A percentile compares a stretch with the other conserved stretches of the same genome.
phyloP scores from a whole-genome alignment of 1,140 invertebrate genomes.

The Zaprionus kolodkinae region DNA sequence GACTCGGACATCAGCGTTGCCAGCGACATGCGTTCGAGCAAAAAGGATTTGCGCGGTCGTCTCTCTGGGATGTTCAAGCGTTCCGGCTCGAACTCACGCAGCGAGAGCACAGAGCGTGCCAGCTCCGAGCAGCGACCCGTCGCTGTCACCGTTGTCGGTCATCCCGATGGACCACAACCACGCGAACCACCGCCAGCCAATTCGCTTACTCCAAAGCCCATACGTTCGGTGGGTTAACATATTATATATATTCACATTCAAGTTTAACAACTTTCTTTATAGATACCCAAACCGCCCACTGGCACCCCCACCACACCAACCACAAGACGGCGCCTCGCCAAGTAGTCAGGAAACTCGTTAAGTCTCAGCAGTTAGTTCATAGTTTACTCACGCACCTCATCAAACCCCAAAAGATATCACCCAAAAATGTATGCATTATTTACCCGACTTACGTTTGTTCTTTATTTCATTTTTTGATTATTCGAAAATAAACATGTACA shows the following conservation, averaged over 20 bases:
- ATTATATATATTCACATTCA: slow-evolving; percentile 5
- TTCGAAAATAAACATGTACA: slow-evolving; percentile 62
- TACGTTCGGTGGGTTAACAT: slow-evolving; percentile 67
- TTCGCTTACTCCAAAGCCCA: slow-evolving; percentile 75
- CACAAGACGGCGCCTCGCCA: slow-evolving; percentile 76
- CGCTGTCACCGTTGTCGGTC: slow-evolving; percentile 76
- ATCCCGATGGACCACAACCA: slow-evolving; percentile 74
- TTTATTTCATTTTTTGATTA: slow-evolving; percentile 34
- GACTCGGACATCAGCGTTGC: slow-evolving; percentile 90
- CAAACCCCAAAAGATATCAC: not conserved
- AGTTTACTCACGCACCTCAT: slow-evolving; percentile 37
- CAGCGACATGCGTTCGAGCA: slow-evolving; percentile 87
- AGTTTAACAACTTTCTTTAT: slow-evolving; percentile 24
- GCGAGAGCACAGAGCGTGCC: slow-evolving; percentile 73
- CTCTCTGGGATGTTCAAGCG: slow-evolving; percentile 93
- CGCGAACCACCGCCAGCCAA: slow-evolving; percentile 78
- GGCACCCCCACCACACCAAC: slow-evolving; percentile 75
- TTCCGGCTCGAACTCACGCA: slow-evolving; percentile 78
- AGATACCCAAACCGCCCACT: slow-evolving; percentile 79
- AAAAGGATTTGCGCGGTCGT: slow-evolving; percentile 91
- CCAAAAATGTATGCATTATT: slow-evolving; percentile 1
- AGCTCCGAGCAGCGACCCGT: slow-evolving; percentile 73
- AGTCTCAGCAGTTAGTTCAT: slow-evolving; percentile 58
- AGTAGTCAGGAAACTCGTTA: slow-evolving; percentile 59
- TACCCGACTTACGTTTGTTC: not conserved